Evolutionary conservation across 2,888 invertebrate species (phyloP).

Genomic region (Atrina japonica): DNA sequence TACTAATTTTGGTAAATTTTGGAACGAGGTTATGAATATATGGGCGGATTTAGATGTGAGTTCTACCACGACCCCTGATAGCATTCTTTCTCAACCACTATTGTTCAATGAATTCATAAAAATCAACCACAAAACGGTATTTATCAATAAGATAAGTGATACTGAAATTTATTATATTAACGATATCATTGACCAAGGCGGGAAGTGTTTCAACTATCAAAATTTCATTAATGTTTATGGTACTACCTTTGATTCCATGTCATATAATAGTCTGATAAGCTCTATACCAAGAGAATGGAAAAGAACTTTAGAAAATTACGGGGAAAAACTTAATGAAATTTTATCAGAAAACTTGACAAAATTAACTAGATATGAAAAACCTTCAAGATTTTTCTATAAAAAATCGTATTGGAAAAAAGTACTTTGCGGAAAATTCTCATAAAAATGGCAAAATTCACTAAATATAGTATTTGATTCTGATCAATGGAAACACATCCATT

Average conservation of each 20-base stretch:
- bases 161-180: not conserved
- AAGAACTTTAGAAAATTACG: constrained; percentile 1
- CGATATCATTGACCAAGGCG: not conserved
- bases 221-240: not conserved
- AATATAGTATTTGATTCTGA: not conserved
- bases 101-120: not conserved
- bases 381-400: constrained; percentile 7
- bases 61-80: constrained; percentile 8
- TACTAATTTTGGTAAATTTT: constrained; percentile 2
- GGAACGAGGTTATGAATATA: constrained; percentile 22
- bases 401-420: not conserved
- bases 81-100: constrained; percentile 11
- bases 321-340: constrained; percentile 1
- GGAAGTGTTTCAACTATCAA: not conserved
- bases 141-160: not conserved
- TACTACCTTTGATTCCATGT: constrained; percentile 3
- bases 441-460: too few species aligned
- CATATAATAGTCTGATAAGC: constrained; percentile 13
- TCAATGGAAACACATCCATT: not conserved
- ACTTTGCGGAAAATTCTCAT: too few species aligned
- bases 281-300: constrained; percentile 11
- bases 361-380: constrained; percentile 1
- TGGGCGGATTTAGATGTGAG: constrained; percentile 3
- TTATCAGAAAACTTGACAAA: not conserved
- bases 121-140: constrained; percentile 11